Evolutionary conservation across 2,113 vertebrate genomes (phyloP), one percentile per base, ranked within the genome.

Genomic region (Tautogolabrus adspersus): DNA sequence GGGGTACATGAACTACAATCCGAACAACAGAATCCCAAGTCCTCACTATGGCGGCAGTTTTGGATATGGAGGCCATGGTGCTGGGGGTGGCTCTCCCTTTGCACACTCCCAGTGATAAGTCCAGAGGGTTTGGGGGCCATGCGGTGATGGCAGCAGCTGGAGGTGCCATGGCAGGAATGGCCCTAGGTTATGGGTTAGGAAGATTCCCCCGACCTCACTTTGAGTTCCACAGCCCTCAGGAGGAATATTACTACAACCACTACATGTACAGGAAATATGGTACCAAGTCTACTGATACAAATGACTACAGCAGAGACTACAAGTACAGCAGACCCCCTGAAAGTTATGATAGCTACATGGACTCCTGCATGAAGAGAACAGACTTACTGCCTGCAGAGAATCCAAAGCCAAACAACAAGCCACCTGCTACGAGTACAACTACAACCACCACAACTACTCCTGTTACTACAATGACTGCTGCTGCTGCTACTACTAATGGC

Each of bases 191-290:
- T 3, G 92, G 94, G 1, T 19, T 94, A 10, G 92, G 93, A 10
- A 85, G 88, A 30, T 92, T 94, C 69, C 94, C 92, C 0, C 91
- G 60, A 16, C 94, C 92, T 34, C 74, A 90, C 42, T 92, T 93
- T 47, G 2, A 77, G 19, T 93, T 94, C 54, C 79, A 82, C 60
- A 93, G 21, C 62, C 83, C 84, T 1, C 38, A 90, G 58, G 93
- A 94, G 73, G 91, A 93, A 74, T 40, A 84, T 23, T 87, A 89
- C 69, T 94, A 94, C 81, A 94, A 95, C 75, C 21, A 92, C 72
- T 94, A 95, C 79, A 94, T 94, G 94, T 89, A 94, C 82, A 72
- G 6, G 51, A 91, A 7, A 21, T 93, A 94, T 26, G 91, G 87
- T 15, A 15, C 16, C 3, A 64, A 54, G 62, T 92, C 93, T 54